Conservation (phyloP, 2,113 vertebrate genomes). For the Lophotis ruficrista region DNA sequence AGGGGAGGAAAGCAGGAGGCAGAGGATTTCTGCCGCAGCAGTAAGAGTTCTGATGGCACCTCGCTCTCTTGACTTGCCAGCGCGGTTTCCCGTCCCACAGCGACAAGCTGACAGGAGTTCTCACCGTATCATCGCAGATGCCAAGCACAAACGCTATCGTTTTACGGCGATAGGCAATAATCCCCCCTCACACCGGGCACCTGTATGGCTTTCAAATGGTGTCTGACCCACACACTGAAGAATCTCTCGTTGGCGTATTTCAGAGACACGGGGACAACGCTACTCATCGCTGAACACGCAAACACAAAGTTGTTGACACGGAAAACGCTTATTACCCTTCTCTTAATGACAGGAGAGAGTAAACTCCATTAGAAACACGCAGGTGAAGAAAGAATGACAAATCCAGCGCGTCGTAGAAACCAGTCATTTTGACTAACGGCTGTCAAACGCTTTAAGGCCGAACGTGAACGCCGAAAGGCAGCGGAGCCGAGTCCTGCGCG, state of each 20-base stretch:
- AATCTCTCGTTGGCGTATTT: not conserved
- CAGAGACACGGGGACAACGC: not conserved
- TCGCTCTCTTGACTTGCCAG: not conserved
- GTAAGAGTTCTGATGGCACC: not conserved
- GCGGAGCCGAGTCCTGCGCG: not conserved
- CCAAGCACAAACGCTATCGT: not conserved
- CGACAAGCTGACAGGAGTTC: not conserved
- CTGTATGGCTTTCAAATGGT: accelerated
- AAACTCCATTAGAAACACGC: not conserved
- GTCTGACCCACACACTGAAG: not conserved
- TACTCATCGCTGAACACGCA: not conserved
- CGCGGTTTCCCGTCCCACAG: not conserved
- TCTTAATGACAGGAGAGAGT: not conserved
- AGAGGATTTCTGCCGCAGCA: not conserved
- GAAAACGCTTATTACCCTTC: not conserved
- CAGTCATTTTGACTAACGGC: accelerated
- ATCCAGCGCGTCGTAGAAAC: not conserved
- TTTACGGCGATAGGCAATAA: not conserved
- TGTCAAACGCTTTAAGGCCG: not conserved
- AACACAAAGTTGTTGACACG: not conserved
- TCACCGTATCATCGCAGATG: accelerated
- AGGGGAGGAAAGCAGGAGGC: not conserved
- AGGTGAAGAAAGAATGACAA: not conserved
- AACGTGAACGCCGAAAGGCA: accelerated
- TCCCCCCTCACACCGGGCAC: not conserved